Conservation (phyloP, 2,888 invertebrate genomes). For the Drosophila siamana region DNA sequence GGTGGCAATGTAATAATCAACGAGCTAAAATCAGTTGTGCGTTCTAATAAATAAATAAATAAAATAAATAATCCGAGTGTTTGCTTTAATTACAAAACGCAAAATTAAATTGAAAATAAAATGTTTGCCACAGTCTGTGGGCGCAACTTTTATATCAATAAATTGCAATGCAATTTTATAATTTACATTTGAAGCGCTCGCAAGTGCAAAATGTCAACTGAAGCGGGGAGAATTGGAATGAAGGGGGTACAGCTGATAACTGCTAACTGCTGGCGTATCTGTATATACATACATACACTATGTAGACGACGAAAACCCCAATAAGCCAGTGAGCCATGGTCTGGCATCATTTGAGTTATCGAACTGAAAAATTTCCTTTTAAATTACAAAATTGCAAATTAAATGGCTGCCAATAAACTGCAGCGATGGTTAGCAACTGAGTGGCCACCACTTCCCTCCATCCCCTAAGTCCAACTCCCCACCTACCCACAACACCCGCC, state of each 20-base stretch:
- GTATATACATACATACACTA: too few species aligned
- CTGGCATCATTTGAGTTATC: constrained; percentile 77
- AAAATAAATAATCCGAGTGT: constrained; percentile 72
- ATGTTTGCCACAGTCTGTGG: constrained; percentile 59
- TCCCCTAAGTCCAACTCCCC: neutral
- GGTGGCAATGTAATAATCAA: constrained; percentile 71
- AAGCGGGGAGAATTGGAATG: neutral
- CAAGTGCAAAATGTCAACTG: neutral
- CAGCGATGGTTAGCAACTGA: constrained; percentile 48
- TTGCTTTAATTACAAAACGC: constrained; percentile 75
- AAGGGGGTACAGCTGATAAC: neutral
- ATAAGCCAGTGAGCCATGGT: constrained; percentile 51
- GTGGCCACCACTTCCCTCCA: constrained; percentile 3
- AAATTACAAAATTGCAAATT: constrained; percentile 81
- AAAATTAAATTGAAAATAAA: constrained; percentile 78
- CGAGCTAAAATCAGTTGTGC: constrained; percentile 75
- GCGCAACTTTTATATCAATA: constrained; percentile 37
- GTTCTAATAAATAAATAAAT: constrained; percentile 77
- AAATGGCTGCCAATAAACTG: constrained; percentile 71
- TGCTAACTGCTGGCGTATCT: neutral
- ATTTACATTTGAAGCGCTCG: constrained; percentile 40
- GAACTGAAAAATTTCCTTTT: constrained; percentile 81
- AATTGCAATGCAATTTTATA: constrained; percentile 63
- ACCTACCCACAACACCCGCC: too few species aligned
- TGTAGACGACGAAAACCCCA: neutral